Evolutionary conservation across 2,113 vertebrate species (phyloP).

Genomic region (Rhynchomys soricoides): DNA sequence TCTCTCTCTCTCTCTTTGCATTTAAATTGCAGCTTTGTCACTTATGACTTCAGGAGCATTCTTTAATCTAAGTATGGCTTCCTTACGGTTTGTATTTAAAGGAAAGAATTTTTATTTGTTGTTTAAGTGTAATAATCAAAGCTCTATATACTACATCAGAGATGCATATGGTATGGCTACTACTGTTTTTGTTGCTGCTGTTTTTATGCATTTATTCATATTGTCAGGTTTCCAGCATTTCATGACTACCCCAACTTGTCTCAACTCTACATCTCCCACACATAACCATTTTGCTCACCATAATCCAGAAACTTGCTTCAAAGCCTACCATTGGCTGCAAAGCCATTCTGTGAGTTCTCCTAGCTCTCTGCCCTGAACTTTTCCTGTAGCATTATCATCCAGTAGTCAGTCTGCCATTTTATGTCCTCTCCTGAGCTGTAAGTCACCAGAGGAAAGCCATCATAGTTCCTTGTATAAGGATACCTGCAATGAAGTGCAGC

Average conservation of each 20-base stretch:
- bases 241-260: too few species aligned
- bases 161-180: background rate
- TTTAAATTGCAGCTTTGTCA: background rate
- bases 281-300: background rate
- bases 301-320: background rate
- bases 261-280: background rate
- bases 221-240: background rate
- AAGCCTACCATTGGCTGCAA: background rate
- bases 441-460: background rate
- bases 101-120: background rate
- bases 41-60: background rate
- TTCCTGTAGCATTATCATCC: background rate
- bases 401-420: background rate
- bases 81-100: background rate
- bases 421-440: background rate
- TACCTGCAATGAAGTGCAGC: background rate
- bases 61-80: background rate
- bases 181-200: accelerated
- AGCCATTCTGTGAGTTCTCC: background rate
- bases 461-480: background rate
- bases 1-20: background rate
- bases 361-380: background rate
- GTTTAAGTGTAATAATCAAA: background rate
- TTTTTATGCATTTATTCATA: background rate
- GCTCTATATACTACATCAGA: background rate